phyloP scores from a whole-genome alignment of 1,140 invertebrate species.

The Solenopsis invicta region DNA sequence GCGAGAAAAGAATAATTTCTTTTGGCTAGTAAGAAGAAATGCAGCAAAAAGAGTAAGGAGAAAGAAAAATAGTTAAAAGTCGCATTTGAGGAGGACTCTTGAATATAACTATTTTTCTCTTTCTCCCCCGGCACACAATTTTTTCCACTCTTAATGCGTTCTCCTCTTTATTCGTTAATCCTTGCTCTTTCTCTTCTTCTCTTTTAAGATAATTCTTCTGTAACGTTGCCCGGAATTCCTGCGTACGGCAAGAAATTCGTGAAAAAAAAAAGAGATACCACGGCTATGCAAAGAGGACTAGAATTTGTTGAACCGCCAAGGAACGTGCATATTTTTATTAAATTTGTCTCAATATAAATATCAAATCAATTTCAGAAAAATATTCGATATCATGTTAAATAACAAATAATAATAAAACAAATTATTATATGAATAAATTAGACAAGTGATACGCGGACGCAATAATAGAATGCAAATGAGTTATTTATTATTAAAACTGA shows the following conservation, averaged over 20 bases:
- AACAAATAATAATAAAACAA: conserved; percentile 18
- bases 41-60: neutral
- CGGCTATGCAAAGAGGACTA: conserved; percentile 27
- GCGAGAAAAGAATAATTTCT: conserved; percentile 1
- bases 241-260: conserved; percentile 69
- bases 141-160: conserved; percentile 52
- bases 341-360: conserved; percentile 2
- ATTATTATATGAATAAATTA: neutral
- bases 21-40: neutral
- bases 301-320: conserved; percentile 52
- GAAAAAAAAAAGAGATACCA: conserved; percentile 48
- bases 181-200: conserved; percentile 37
- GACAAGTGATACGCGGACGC: neutral
- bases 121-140: conserved; percentile 5
- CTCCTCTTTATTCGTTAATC: conserved; percentile 47
- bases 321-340: conserved; percentile 49
- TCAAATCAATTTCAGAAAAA: conserved; percentile 12
- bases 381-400: neutral
- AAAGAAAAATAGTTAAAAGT: conserved; percentile 36
- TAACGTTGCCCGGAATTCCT: conserved; percentile 59
- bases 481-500: conserved; percentile 7
- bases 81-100: neutral
- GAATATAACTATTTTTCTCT: conserved; percentile 54
- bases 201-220: conserved; percentile 50
- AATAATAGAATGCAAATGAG: neutral